A percentile compares a stretch with the other conserved stretches of the same genome.
Evolutionary conservation across 2,888 invertebrate genomes (phyloP).

Genomic region (Drosophila ochracea): DNA sequence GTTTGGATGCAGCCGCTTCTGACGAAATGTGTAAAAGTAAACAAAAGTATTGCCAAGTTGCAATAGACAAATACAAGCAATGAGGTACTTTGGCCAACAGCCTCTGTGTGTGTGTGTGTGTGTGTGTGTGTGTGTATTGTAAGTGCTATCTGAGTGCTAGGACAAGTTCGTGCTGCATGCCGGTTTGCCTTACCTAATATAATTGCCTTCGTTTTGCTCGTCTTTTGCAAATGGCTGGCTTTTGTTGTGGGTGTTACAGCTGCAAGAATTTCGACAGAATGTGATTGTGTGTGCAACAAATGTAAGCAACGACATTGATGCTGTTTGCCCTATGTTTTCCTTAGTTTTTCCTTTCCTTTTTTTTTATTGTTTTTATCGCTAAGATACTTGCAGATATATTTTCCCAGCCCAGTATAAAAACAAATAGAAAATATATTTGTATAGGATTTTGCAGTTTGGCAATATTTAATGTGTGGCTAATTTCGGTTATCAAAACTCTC

Average conservation of each 20-base stretch:
- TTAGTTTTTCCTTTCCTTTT: conserved; percentile 7
- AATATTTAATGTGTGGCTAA: conserved; percentile 11
- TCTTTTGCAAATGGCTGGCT: conserved; percentile 40
- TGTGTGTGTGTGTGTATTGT: conserved; percentile 22
- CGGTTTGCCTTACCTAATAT: conserved; percentile 67
- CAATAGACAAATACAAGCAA: conserved; percentile 68
- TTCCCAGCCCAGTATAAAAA: neutral
- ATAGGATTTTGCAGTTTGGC: conserved; percentile 10
- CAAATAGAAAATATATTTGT: conserved; percentile 9
- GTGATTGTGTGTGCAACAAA: conserved; percentile 57
- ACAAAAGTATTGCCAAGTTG: conserved; percentile 79
- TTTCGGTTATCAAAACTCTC: conserved; percentile 10
- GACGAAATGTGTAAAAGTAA: conserved; percentile 77
- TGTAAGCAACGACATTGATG: conserved; percentile 71
- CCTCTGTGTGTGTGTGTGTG: conserved; percentile 12
- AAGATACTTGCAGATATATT: conserved; percentile 9
- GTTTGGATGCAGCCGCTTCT: conserved; percentile 30
- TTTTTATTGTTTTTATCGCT: conserved; percentile 5
- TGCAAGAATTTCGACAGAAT: conserved; percentile 45
- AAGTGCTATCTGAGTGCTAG: conserved; percentile 59
- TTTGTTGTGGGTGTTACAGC: conserved; percentile 52
- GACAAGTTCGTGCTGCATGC: conserved; percentile 60
- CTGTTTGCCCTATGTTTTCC: conserved; percentile 35
- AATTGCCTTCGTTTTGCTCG: conserved; percentile 71
- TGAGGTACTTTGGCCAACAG: conserved; percentile 47